A percentile compares a stretch with the other conserved stretches of the same genome.
Evolutionary conservation across 2,888 invertebrate species (phyloP).

Genomic region (Calliopum simillimum): DNA sequence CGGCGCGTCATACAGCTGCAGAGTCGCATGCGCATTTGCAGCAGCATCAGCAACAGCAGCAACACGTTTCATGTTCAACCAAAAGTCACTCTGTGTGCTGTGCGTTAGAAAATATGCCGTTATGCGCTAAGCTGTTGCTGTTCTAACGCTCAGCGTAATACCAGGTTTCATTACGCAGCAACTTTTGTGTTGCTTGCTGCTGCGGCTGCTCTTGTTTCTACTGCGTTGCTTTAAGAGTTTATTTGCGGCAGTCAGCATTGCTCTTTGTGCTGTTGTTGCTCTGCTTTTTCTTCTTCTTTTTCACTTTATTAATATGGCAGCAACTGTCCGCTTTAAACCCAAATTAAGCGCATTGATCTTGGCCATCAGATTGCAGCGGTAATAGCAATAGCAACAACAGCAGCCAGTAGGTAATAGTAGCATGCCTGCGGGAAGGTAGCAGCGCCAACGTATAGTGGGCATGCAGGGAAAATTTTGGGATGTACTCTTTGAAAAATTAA

Average conservation of each 20-base stretch:
- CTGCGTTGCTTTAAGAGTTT: background rate
- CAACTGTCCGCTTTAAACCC: slow-evolving; percentile 29
- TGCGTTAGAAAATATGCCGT: slow-evolving; percentile 7
- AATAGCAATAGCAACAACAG: background rate
- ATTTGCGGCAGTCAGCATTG: background rate
- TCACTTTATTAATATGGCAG: slow-evolving; percentile 30
- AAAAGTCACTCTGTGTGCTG: background rate
- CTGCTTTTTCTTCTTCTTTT: background rate
- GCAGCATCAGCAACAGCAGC: background rate
- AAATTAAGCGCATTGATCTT: slow-evolving; percentile 31
- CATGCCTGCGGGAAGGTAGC: too few relatives aligned
- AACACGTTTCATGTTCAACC: background rate
- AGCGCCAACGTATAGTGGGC: too few relatives aligned
- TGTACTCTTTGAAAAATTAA: too few relatives aligned
- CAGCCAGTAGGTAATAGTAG: background rate
- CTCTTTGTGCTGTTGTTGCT: background rate
- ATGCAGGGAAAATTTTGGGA: too few relatives aligned
- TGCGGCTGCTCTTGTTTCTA: too few relatives aligned
- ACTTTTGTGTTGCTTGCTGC: background rate
- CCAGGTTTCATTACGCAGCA: slow-evolving; percentile 27
- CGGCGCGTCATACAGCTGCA: background rate
- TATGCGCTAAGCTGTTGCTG: background rate
- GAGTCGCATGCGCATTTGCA: background rate
- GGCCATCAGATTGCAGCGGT: slow-evolving; percentile 4
- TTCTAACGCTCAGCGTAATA: slow-evolving; percentile 4